A percentile compares a stretch with the other conserved stretches of the same genome.
Conservation (phyloP, 1,140 invertebrate species). For the Hydropsyche tenuis region DNA sequence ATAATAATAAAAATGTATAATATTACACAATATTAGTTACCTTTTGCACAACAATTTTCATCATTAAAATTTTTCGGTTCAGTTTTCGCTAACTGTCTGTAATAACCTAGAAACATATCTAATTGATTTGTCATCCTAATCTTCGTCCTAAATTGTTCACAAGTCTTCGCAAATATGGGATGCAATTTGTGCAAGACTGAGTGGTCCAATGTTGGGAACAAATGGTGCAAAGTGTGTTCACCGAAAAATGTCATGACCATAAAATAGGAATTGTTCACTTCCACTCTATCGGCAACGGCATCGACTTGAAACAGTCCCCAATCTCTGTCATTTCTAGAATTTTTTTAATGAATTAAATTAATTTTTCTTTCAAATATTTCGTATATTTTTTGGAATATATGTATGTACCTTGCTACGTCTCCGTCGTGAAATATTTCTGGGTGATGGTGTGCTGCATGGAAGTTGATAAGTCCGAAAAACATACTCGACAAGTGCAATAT, state of each 20-base stretch:
- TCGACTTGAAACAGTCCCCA: constrained; percentile 84
- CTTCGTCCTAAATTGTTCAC: constrained; percentile 71
- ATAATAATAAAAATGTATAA: too few relatives aligned
- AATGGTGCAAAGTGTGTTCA: constrained; percentile 79
- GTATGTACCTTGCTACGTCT: constrained; percentile 62
- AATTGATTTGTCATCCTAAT: constrained; percentile 64
- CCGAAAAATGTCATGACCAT: constrained; percentile 77
- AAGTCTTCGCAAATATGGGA: constrained; percentile 70
- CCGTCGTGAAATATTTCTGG: constrained; percentile 79
- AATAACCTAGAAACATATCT: constrained; percentile 72
- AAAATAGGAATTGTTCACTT: constrained; percentile 73
- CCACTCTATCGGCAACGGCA: constrained; percentile 73
- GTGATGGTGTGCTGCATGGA: constrained; percentile 74
- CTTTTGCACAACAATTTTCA: background rate
- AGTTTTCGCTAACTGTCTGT: constrained; percentile 67
- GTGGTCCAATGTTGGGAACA: constrained; percentile 85
- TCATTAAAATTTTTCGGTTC: constrained; percentile 54
- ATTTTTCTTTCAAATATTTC: constrained; percentile 4
- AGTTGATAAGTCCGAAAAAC: constrained; percentile 64
- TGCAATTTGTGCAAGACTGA: constrained; percentile 70
- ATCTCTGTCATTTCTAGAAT: constrained; percentile 60
- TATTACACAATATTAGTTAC: background rate
- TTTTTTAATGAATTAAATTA: constrained; percentile 23
- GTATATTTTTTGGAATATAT: too few relatives aligned
- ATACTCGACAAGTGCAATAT: constrained; percentile 64